Evolutionary conservation across 2,888 invertebrate genomes (phyloP).

Genomic region (Aquatica leii): DNA sequence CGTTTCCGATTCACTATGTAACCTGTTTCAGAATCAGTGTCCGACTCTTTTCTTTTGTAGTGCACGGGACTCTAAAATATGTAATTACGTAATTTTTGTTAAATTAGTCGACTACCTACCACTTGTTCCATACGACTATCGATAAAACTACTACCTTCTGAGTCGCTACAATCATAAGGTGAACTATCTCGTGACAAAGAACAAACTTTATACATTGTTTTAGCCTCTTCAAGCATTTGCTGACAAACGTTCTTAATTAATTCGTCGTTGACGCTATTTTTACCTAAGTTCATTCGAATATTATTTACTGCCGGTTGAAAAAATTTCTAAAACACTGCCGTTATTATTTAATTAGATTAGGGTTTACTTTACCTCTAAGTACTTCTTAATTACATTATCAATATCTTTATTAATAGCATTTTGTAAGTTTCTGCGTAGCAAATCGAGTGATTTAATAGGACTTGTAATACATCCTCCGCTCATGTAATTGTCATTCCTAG

Average conservation of each 20-base stretch:
- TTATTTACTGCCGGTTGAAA: constrained; percentile 83
- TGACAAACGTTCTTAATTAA: constrained; percentile 77
- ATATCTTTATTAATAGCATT: constrained; percentile 81
- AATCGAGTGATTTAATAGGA: constrained; percentile 77
- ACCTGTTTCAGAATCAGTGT: constrained; percentile 70
- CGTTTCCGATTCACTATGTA: constrained; percentile 57
- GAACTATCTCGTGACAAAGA: constrained; percentile 61
- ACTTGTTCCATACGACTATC: constrained; percentile 62
- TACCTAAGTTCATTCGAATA: constrained; percentile 77
- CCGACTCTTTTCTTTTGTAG: constrained; percentile 71
- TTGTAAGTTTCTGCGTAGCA: constrained; percentile 79
- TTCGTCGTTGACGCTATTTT: constrained; percentile 78
- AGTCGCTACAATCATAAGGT: constrained; percentile 66
- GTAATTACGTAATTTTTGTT: not conserved
- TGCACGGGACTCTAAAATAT: constrained; percentile 64
- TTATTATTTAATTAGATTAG: constrained; percentile 6
- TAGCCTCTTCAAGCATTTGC: constrained; percentile 82
- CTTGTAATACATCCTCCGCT: constrained; percentile 65
- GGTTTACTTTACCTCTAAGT: constrained; percentile 70
- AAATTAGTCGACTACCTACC: constrained; percentile 26
- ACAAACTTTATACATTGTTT: constrained; percentile 70
- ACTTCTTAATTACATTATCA: constrained; percentile 78
- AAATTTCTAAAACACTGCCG: constrained; percentile 69
- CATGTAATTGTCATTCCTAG: constrained; percentile 65
- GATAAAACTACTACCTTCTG: constrained; percentile 63